phyloP scores from a whole-genome alignment of 2,113 vertebrate species.

The Perccottus glenii region DNA sequence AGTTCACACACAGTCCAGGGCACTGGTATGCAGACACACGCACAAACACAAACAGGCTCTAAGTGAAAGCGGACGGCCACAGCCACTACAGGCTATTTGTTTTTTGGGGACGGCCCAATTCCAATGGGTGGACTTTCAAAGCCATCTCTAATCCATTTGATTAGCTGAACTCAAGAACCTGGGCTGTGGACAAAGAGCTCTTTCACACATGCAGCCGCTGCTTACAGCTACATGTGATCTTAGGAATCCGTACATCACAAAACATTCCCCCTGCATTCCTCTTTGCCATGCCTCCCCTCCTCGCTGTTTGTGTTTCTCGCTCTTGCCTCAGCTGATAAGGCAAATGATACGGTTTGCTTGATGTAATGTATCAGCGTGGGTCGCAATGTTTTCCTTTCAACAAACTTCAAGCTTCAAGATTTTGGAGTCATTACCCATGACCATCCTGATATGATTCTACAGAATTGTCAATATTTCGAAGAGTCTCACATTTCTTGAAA shows the following conservation, averaged over 20 bases:
- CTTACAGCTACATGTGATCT: slow-evolving; percentile 75
- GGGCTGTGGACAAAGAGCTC: slow-evolving; percentile 75
- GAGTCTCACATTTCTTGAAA: too few relatives aligned
- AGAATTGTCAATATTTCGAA: too few relatives aligned
- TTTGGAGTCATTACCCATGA: slow-evolving; percentile 1
- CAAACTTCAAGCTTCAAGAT: not conserved
- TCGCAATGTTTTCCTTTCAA: slow-evolving; percentile 3
- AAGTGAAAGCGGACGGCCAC: slow-evolving; percentile 46
- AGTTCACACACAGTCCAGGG: slow-evolving; percentile 37
- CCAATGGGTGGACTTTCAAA: slow-evolving; percentile 72
- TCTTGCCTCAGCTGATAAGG: slow-evolving; percentile 32
- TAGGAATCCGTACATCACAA: slow-evolving; percentile 74
- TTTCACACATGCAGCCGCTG: slow-evolving; percentile 73
- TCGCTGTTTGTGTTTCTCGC: slow-evolving; percentile 39
- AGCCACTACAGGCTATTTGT: slow-evolving; percentile 64
- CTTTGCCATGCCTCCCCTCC: slow-evolving; percentile 17
- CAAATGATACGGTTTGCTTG: slow-evolving; percentile 17
- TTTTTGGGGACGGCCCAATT: slow-evolving; percentile 66
- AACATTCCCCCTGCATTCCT: slow-evolving; percentile 60
- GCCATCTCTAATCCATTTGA: slow-evolving; percentile 80
- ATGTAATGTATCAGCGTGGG: not conserved
- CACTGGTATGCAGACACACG: slow-evolving; percentile 55
- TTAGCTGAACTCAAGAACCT: slow-evolving; percentile 76
- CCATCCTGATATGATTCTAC: not conserved
- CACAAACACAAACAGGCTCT: slow-evolving; percentile 48